These are phyloP conservation scores for Monomorium pharaonis DNA, from an alignment of 1,140 invertebrate species.

Conservation along the genomic window DNA sequence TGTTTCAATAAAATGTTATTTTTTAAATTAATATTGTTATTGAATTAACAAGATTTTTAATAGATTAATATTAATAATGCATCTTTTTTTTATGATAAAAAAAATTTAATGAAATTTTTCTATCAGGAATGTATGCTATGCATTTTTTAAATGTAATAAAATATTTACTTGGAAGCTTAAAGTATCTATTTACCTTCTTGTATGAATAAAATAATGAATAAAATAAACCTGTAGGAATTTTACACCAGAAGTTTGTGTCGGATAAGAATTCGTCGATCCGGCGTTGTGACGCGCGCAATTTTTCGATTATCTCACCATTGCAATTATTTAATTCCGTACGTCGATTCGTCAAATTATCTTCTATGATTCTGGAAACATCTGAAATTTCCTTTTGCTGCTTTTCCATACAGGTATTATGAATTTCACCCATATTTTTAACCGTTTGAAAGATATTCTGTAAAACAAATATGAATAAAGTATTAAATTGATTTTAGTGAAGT, in stretches of 20 bases:
- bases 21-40: too few species aligned
- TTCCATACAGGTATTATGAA: slow-evolving; percentile 73
- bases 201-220: not conserved
- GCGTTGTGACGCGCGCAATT: slow-evolving; percentile 78
- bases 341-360: slow-evolving; percentile 73
- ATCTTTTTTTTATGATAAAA: too few species aligned
- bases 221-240: slow-evolving; percentile 85
- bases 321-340: slow-evolving; percentile 67
- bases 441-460: slow-evolving; percentile 73
- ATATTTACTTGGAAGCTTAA: too few species aligned
- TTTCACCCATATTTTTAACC: slow-evolving; percentile 64
- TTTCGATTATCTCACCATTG: slow-evolving; percentile 74
- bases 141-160: too few species aligned
- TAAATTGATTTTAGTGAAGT: not conserved
- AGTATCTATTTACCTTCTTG: slow-evolving; percentile 65
- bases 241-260: slow-evolving; percentile 83
- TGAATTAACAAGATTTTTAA: too few species aligned
- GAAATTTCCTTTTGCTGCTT: slow-evolving; percentile 61
- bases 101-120: too few species aligned
- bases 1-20: too few species aligned
- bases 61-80: too few species aligned
- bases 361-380: slow-evolving; percentile 64
- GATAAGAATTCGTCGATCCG: slow-evolving; percentile 85
- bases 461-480: slow-evolving; percentile 7
- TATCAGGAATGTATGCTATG: not conserved